Conservation (phyloP, 2,888 invertebrate genomes). For the Eilema caniola region DNA sequence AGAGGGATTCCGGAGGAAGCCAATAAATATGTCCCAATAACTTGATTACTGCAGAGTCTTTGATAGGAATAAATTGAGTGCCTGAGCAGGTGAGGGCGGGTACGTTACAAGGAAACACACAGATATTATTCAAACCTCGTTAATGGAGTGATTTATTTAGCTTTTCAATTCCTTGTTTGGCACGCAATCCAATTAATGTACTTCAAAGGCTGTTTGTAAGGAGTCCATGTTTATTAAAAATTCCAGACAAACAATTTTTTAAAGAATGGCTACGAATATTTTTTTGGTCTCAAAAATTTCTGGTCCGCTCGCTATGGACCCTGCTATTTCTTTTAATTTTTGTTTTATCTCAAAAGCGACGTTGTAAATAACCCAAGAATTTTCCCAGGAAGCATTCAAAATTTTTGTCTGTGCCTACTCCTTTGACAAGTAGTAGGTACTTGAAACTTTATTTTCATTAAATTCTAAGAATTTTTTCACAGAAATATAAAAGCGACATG, state of each 20-base stretch:
- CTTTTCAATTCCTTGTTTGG: constrained; percentile 32
- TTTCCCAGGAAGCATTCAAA: constrained; percentile 24
- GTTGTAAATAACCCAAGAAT: constrained; percentile 13
- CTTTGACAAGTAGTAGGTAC: constrained; percentile 15
- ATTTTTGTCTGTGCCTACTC: constrained; percentile 18
- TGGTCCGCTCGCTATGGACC: constrained; percentile 19
- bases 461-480: constrained; percentile 10
- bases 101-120: constrained; percentile 30
- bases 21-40: constrained; percentile 68
- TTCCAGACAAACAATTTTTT: constrained; percentile 23
- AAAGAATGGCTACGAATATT: constrained; percentile 10
- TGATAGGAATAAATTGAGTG: constrained; percentile 54
- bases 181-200: constrained; percentile 31
- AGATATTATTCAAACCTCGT: constrained; percentile 23
- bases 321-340: constrained; percentile 12
- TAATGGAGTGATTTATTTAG: constrained; percentile 42
- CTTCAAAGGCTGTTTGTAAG: constrained; percentile 14
- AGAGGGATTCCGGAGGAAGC: constrained; percentile 51
- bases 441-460: constrained; percentile 17
- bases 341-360: constrained; percentile 17
- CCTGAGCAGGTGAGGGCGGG: constrained; percentile 50
- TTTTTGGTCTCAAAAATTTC: constrained; percentile 20
- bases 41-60: constrained; percentile 61
- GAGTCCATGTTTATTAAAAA: constrained; percentile 28
- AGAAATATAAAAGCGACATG: background rate